Conservation (phyloP, 2,888 invertebrate species). For the Allygus modestus region DNA sequence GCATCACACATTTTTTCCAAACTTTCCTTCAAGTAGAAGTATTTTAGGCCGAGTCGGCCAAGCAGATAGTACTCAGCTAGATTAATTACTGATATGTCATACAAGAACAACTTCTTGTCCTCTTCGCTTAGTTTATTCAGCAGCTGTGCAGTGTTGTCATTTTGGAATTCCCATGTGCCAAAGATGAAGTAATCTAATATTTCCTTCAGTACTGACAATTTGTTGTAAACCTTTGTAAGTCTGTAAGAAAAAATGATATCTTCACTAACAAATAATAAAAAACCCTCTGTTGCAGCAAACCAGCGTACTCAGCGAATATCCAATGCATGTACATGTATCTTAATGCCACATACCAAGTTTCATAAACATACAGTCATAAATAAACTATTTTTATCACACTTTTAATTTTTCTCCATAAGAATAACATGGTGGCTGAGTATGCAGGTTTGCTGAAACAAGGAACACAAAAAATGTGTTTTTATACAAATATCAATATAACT, state of each 20-base stretch:
- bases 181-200: neutral
- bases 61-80: neutral
- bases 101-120: neutral
- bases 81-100: neutral
- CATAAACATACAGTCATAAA: no score
- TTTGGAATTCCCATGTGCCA: neutral
- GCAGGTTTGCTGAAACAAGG: no score
- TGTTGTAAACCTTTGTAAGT: constrained; percentile 7
- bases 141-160: neutral
- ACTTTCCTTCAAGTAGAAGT: constrained; percentile 2
- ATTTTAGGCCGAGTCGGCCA: neutral
- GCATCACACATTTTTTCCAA: neutral
- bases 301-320: no score
- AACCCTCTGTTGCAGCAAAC: no score
- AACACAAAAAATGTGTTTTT: no score
- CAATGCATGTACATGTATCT: no score
- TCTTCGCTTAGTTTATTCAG: neutral
- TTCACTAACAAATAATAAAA: no score
- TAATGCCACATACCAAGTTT: no score
- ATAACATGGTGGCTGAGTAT: no score
- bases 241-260: neutral
- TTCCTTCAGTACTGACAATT: neutral
- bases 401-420: no score
- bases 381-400: no score
- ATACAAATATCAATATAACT: no score